phyloP scores from a whole-genome alignment of 2,113 vertebrate genomes.

The Oreochromis tanganicae region DNA sequence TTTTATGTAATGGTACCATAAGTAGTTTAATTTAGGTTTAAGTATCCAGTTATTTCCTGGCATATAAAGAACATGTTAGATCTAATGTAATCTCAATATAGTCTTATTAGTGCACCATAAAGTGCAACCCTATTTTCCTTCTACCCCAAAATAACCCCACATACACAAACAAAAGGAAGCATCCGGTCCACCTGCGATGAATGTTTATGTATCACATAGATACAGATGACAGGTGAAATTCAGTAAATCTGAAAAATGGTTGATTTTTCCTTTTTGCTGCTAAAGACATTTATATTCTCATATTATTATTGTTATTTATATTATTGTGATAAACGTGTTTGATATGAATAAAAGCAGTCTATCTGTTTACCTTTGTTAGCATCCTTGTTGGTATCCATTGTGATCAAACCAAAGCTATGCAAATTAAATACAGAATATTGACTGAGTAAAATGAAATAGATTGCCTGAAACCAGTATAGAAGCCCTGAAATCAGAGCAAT shows the following conservation, averaged over 20 bases:
- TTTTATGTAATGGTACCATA: background rate
- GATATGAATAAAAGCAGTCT: background rate
- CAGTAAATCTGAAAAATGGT: background rate
- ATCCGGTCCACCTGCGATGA: background rate
- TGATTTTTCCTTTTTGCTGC: background rate
- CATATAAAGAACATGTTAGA: background rate
- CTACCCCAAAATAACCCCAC: rapidly evolving
- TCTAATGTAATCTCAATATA: background rate
- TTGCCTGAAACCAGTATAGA: conserved; percentile 61
- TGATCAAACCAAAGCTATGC: conserved; percentile 46
- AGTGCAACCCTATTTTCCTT: background rate
- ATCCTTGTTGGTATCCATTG: background rate
- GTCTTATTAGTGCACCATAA: background rate
- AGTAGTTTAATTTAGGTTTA: background rate
- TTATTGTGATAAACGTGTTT: background rate
- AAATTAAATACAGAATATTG: conserved; percentile 74
- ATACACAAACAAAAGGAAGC: background rate
- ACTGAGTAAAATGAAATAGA: conserved; percentile 60
- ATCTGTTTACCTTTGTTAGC: background rate
- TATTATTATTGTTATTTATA: background rate
- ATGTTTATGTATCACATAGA: background rate
- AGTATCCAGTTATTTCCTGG: background rate
- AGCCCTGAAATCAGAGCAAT: conserved; percentile 67
- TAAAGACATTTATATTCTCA: background rate
- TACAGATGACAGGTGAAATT: rapidly evolving